phyloP scores from a whole-genome alignment of 2,113 vertebrate species.

The Myxocyprinus asiaticus region DNA sequence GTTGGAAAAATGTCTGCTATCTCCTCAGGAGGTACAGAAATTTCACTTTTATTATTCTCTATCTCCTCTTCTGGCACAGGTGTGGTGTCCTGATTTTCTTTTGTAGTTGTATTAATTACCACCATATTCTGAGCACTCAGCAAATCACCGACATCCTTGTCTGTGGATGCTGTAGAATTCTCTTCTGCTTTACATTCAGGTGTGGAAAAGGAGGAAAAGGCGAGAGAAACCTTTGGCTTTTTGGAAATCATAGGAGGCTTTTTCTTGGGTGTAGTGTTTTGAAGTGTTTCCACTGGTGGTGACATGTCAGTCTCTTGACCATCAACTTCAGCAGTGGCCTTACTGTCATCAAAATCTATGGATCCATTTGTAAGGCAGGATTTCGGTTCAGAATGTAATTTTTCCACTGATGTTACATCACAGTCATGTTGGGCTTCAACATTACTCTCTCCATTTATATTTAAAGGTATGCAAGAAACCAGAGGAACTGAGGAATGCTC shows the following conservation, averaged over 20 bases:
- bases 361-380: conserved; percentile 37
- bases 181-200: conserved; percentile 12
- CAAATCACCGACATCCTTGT: conserved; percentile 7
- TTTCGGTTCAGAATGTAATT: conserved; percentile 36
- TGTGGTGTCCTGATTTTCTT: conserved; percentile 56
- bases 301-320: conserved; percentile 25
- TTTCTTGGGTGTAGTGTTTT: conserved; percentile 76
- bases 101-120: neutral
- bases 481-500: conserved; percentile 57
- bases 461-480: conserved; percentile 13
- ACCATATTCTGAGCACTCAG: conserved; percentile 30
- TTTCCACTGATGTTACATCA: neutral
- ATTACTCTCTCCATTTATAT: conserved; percentile 48
- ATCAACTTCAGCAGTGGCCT: conserved; percentile 45
- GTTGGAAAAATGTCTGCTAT: conserved; percentile 63
- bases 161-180: conserved; percentile 4
- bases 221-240: conserved; percentile 87
- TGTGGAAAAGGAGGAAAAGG: conserved; percentile 32
- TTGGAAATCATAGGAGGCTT: conserved; percentile 88
- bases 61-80: conserved; percentile 47
- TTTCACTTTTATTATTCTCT: conserved; percentile 61
- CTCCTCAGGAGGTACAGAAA: conserved; percentile 67
- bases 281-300: conserved; percentile 53
- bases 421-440: conserved; percentile 30
- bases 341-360: neutral